Evolutionary conservation across 2,113 vertebrate species (phyloP).

Genomic region (Brienomyrus longianalis): DNA sequence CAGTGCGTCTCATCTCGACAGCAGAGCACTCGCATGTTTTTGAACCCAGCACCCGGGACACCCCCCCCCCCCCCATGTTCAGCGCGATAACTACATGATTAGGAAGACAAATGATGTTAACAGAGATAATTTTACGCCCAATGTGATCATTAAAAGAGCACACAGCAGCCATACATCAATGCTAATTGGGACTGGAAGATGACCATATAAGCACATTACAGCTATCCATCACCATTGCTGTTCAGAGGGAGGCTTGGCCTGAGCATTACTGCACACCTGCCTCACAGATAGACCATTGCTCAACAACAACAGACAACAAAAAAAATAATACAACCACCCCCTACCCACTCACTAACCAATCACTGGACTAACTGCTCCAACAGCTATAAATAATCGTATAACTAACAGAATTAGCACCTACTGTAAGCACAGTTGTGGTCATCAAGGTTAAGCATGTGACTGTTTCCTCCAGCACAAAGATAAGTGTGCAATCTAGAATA

Average conservation of each 20-base stretch:
- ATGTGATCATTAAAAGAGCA: constrained; percentile 76
- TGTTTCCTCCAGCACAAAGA: not conserved
- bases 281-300: not conserved
- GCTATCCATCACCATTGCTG: constrained; percentile 68
- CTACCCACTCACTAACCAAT: not conserved
- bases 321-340: not conserved
- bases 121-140: constrained; percentile 79
- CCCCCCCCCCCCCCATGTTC: constrained; percentile 43
- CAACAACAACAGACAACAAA: not conserved
- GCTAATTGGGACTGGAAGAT: constrained; percentile 87
- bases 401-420: not conserved
- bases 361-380: not conserved
- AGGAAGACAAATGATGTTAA: constrained; percentile 82
- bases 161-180: constrained; percentile 75
- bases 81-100: constrained; percentile 82
- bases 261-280: not conserved
- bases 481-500: not conserved
- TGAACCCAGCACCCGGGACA: constrained; percentile 62
- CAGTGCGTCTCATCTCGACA: constrained; percentile 51
- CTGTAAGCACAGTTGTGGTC: not conserved
- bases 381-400: not conserved
- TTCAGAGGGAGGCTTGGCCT: constrained; percentile 52
- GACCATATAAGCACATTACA: constrained; percentile 63
- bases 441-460: not conserved
- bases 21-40: constrained; percentile 34